phyloP scores from a whole-genome alignment of 2,888 invertebrate genomes.

The Meandrusa payeni region DNA sequence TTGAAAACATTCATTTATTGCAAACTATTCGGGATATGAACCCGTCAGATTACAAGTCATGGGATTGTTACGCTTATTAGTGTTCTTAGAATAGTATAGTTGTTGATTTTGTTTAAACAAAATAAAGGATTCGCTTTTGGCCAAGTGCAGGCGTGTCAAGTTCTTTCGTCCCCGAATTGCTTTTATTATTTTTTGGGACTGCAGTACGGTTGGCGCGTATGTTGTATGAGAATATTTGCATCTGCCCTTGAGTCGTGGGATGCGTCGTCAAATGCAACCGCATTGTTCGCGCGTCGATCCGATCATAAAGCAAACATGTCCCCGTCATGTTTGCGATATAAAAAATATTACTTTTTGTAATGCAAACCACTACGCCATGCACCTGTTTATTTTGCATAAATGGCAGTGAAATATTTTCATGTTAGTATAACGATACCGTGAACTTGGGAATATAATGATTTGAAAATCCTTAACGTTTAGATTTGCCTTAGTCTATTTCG shows the following conservation, averaged over 20 bases:
- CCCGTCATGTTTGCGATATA: not conserved
- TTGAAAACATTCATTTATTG: no score
- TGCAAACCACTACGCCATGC: not conserved
- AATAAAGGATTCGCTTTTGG: no score
- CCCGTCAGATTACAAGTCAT: no score
- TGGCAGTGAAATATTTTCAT: no score
- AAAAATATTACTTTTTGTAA: constrained; percentile 3
- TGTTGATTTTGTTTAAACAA: no score
- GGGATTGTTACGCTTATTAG: no score
- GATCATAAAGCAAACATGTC: not conserved
- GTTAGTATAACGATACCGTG: no score
- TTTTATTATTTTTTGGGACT: constrained; percentile 49
- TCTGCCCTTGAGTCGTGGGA: constrained; percentile 58
- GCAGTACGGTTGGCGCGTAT: constrained; percentile 57
- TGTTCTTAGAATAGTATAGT: no score
- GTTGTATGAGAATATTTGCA: constrained; percentile 53
- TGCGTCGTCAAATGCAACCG: constrained; percentile 51
- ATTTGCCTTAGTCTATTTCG: no score
- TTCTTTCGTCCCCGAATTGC: constrained; percentile 47
- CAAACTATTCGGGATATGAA: no score
- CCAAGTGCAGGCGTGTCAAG: constrained; percentile 23
- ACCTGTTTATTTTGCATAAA: not conserved
- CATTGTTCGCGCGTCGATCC: constrained; percentile 41
- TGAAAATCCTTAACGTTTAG: no score
- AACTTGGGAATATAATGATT: no score